Base-by-base conservation (phyloP, 2,888 invertebrate genomes). In the Orthosia gothica region DNA sequence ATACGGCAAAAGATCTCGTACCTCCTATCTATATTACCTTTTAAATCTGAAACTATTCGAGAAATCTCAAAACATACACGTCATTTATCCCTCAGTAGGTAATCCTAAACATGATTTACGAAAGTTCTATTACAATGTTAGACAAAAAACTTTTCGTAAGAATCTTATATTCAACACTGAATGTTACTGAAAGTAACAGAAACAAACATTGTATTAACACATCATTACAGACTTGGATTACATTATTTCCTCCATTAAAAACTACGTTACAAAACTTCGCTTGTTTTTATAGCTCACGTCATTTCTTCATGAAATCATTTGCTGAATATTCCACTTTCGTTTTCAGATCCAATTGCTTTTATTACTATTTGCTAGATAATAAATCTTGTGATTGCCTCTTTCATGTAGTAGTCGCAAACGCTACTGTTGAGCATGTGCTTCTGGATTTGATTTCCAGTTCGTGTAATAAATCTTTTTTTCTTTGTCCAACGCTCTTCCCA, bases 171-270 rank as follows among this genome's bases (percentile, higher is more conserved):
- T 15, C 52, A 52, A n/a, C 23, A 13, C 15, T 52, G 59, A 65
- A 76, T 59, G 57, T 57, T 52, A 49, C 40, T 54, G 20, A 74
- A 81, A 67, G 45, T n/a, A 50, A 47, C 45, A 20, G 45, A 40
- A 16, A 52, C 26, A 50, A 40, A 52, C 64, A 49, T 11, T 58
- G 65, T 57, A 76, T 66, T 68, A 80, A 82, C 78, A 80, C 72
- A 73, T 73, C 9, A 73, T 79, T 79, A 68, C 83, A 64, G 50
- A 12, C 18, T 2, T 5, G 54, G 12, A 61, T 70, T 70, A 74
- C 81, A 64, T 58, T 79, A 80, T 70, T 79, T 81, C 80, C 80
- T 83, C 52, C 57, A 81, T 78, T 80, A 78, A 82, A 62, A 83
- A 78, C 47, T n/a, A 2, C 58, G 3, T 81, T 83, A 83, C 81